These are phyloP conservation scores for Pherbina coryleti DNA, from an alignment of 2,888 invertebrate genomes.

Conservation along the genomic window DNA sequence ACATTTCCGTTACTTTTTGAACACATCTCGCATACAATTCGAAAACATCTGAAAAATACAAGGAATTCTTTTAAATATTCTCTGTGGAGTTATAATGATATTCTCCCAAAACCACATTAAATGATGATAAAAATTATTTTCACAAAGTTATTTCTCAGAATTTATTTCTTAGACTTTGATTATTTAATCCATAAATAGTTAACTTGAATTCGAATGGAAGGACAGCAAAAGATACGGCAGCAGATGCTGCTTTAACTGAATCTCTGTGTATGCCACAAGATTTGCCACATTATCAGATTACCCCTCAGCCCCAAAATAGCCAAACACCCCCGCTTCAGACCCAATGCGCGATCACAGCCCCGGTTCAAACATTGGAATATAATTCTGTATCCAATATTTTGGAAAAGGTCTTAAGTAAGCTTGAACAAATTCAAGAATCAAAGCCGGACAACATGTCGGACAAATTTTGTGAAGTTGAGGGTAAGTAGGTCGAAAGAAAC, in stretches of 20 bases:
- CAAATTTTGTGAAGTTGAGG: constrained; percentile 50
- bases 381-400: constrained; percentile 42
- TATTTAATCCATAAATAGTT: background rate
- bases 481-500: too few relatives aligned
- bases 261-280: background rate
- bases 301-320: background rate
- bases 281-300: background rate
- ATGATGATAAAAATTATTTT: too few relatives aligned
- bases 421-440: constrained; percentile 50
- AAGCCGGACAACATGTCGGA: constrained; percentile 34
- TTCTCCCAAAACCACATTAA: too few relatives aligned
- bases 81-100: too few relatives aligned
- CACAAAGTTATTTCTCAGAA: too few relatives aligned
- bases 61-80: too few relatives aligned
- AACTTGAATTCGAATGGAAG: background rate
- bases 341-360: background rate
- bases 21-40: too few relatives aligned
- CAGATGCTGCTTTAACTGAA: background rate
- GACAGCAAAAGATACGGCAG: constrained; percentile 2
- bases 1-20: too few relatives aligned
- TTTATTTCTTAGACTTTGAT: background rate
- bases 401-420: constrained; percentile 54
- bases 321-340: background rate
- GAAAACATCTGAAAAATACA: too few relatives aligned
- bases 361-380: background rate